Conservation (phyloP, 2,797 vertebrate species). For the Iguana delicatissima region DNA sequence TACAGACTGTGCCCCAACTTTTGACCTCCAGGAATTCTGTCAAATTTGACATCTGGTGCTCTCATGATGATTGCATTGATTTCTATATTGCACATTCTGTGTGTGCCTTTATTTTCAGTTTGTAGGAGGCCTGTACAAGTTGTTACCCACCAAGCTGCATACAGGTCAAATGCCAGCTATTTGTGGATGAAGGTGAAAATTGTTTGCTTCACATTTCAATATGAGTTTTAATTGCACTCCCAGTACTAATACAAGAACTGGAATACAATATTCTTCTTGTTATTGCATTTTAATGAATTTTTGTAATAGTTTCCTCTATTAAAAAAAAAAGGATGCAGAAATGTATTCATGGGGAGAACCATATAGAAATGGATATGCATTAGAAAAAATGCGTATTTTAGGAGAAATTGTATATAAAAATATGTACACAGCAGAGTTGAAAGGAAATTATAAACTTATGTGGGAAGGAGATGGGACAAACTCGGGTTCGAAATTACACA, state of each 20-base stretch:
- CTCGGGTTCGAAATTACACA: not conserved
- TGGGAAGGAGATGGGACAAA: too few species aligned
- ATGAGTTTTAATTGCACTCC: not conserved
- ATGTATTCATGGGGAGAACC: too few species aligned
- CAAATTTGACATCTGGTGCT: not conserved
- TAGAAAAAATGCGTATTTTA: too few species aligned
- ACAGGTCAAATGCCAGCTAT: not conserved
- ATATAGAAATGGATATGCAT: too few species aligned
- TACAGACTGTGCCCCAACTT: not conserved
- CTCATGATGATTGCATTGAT: not conserved
- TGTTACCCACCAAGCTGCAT: not conserved
- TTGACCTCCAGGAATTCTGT: not conserved
- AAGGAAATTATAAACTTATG: too few species aligned
- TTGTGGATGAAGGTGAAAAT: not conserved
- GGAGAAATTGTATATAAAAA: too few species aligned
- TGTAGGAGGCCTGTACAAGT: not conserved
- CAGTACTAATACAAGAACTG: not conserved
- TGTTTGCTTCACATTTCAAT: not conserved
- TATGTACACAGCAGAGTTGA: too few species aligned
- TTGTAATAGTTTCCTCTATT: too few species aligned
- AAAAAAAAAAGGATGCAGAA: too few species aligned
- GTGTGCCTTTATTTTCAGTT: not conserved
- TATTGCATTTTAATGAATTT: too few species aligned
- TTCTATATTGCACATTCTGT: not conserved
- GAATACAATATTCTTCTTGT: too few species aligned